Base-by-base conservation (phyloP, 2,888 invertebrate genomes). In the Frankliniella intonsa region DNA sequence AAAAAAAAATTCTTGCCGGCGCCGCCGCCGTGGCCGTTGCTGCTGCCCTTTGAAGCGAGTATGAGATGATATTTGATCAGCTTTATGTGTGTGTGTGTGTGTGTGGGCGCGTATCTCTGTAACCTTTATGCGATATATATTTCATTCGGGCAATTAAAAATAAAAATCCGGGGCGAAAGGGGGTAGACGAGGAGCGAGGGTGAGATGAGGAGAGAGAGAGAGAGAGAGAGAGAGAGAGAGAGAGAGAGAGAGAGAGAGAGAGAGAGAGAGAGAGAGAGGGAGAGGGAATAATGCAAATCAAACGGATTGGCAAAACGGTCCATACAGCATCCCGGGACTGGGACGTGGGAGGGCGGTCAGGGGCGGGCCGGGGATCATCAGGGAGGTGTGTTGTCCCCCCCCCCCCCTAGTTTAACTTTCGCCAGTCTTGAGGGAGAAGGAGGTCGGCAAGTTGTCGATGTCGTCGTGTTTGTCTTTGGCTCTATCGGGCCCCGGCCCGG, bases 101-200 rank as follows among this genome's bases (percentile, higher is more conserved):
- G 55, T 55, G 55, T 62, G 62, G 11, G 17, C n/a, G 17, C n/a
- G 62, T 62, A n/a, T 62, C 19, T 62, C 19, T 62, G 69, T 76
- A 76, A 76, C 69, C 69, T 76, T 76, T 76, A 76, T 76, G 69
- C 25, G 69, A 76, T 76, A 76, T 76, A 76, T 76, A 76, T 76
- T 76, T 76, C 69, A 76, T 76, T 76, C 69, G 69, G 25, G 69
- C 69, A 76, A 76, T 76, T 76, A 76, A 76, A 76, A 76, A 76
- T 76, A 76, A 76, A 76, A 76, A 76, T 76, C 25, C 69, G 69
- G 69, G 69, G 69, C 69, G 69, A 22, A 76, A 76, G 25, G 69
- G 69, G 25, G 5, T n/a, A n/a, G n/a, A n/a, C n/a, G n/a, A n/a
- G n/a, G n/a, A n/a, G n/a, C n/a, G n/a, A n/a, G n/a, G n/a, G n/a